Evolutionary conservation across 2,797 vertebrate genomes (phyloP).

Genomic region (Oryzias sinensis): DNA sequence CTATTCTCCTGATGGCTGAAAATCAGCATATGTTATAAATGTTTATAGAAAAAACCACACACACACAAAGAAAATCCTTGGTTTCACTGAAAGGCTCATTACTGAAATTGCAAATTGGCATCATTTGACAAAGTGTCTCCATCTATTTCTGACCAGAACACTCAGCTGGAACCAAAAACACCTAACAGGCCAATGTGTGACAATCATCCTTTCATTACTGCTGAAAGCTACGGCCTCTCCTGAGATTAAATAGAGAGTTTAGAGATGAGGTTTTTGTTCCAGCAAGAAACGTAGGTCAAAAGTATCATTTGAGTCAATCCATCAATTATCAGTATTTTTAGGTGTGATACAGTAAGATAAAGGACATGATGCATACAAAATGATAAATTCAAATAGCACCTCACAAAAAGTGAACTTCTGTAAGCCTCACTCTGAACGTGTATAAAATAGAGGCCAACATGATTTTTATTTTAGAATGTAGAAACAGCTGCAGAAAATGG

Average conservation of each 20-base stretch:
- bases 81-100: conserved; percentile 1
- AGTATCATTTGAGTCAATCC: conserved; percentile 24
- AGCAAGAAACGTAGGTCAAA: conserved; percentile 18
- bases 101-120: neutral
- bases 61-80: neutral
- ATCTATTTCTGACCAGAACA: neutral
- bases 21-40: no score
- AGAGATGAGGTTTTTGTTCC: conserved; percentile 12
- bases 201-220: conserved; percentile 4
- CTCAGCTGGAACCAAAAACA: neutral
- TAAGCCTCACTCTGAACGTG: no score
- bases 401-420: no score
- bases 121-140: neutral
- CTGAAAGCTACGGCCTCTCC: neutral
- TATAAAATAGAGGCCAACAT: no score
- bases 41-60: neutral
- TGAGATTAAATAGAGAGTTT: conserved; percentile 1
- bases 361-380: no score
- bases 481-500: no score
- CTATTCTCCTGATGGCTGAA: no score
- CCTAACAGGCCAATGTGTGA: neutral
- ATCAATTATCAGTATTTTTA: no score
- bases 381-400: no score
- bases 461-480: no score
- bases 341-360: no score